Evolutionary conservation across 2,113 vertebrate species (phyloP).

Genomic region (Actenoides hombroni): DNA sequence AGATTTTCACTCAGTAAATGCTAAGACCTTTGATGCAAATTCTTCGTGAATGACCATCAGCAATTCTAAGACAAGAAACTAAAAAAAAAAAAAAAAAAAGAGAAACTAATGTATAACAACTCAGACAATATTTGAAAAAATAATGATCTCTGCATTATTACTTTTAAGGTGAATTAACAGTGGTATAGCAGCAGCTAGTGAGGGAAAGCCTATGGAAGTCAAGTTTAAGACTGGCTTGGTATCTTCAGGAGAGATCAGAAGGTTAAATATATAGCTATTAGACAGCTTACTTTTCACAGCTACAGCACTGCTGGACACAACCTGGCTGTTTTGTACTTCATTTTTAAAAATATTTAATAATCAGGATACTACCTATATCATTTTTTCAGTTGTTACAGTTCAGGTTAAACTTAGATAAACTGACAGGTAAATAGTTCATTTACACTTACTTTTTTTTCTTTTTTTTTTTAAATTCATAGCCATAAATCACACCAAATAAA

Average conservation of each 20-base stretch:
- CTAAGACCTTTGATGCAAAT: neutral
- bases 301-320: neutral
- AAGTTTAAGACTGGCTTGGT: neutral
- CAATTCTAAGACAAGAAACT: neutral
- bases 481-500: neutral
- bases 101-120: neutral
- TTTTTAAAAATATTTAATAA: neutral
- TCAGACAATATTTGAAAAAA: neutral
- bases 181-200: neutral
- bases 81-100: too few relatives aligned
- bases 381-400: neutral
- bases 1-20: neutral
- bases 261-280: neutral
- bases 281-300: neutral
- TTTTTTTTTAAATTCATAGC: neutral
- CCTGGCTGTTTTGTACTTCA: neutral
- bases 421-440: neutral
- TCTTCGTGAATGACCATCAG: neutral
- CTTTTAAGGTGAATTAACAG: neutral
- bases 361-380: fast-evolving
- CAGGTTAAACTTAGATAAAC: neutral
- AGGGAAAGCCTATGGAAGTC: neutral
- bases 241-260: neutral
- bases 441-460: neutral
- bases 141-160: neutral